Evolutionary conservation across 2,888 invertebrate genomes (phyloP).

Genomic region (Peribatodes rhomboidaria): DNA sequence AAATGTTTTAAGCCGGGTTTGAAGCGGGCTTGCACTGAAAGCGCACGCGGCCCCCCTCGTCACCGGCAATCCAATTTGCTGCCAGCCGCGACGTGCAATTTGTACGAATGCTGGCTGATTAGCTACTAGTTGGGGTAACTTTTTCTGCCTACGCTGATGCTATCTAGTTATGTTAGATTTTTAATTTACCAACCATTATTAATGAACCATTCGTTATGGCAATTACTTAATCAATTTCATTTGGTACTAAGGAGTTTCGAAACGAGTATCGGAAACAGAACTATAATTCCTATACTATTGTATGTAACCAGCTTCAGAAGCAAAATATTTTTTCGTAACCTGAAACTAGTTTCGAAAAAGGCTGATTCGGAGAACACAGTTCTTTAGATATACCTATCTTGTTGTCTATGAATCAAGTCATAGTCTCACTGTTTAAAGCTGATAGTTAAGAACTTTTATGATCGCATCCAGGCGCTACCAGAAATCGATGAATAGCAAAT

Average conservation of each 20-base stretch:
- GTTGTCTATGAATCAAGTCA: too few relatives aligned
- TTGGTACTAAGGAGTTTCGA: too few relatives aligned
- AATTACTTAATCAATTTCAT: too few relatives aligned
- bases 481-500: not conserved
- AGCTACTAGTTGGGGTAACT: conserved; percentile 48
- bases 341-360: too few relatives aligned
- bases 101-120: conserved; percentile 61
- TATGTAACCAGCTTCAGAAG: too few relatives aligned
- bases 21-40: conserved; percentile 27
- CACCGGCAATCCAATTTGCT: conserved; percentile 64
- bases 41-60: conserved; percentile 44
- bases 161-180: not conserved
- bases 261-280: too few relatives aligned
- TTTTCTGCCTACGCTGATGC: conserved; percentile 28
- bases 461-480: not conserved
- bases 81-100: conserved; percentile 58
- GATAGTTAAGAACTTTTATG: not conserved
- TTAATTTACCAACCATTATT: not conserved
- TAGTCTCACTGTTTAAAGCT: too few relatives aligned
- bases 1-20: conserved; percentile 12
- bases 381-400: too few relatives aligned
- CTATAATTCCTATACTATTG: too few relatives aligned
- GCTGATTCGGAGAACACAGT: too few relatives aligned
- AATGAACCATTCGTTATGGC: too few relatives aligned
- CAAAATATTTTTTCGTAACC: too few relatives aligned